These are phyloP conservation scores for Phallusia fumigata DNA, from an alignment of 23 tunicate species.

Conservation along the genomic window DNA sequence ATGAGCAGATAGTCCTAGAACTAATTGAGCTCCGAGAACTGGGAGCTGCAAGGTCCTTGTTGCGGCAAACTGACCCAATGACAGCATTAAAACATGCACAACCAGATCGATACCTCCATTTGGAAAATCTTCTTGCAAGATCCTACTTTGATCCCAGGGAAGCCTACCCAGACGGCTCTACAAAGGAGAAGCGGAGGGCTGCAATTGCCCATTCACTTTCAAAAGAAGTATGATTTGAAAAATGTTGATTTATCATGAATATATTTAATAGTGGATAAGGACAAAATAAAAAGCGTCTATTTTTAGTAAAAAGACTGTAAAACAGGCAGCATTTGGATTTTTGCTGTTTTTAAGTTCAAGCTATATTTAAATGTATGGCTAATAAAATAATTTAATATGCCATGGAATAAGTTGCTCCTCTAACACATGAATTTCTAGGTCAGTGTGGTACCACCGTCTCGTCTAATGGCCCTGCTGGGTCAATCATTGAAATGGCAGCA, in stretches of 20 bases:
- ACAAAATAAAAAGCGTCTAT: no score
- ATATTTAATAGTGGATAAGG: no score
- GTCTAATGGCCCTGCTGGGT: constrained; percentile 92
- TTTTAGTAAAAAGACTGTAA: no score
- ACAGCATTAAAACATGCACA: constrained; percentile 89
- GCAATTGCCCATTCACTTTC: constrained; percentile 83
- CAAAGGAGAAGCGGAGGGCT: constrained; percentile 93
- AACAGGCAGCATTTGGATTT: no score
- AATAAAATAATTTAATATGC: no score
- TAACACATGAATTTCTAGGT: constrained; percentile 32
- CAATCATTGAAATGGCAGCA: constrained; percentile 98
- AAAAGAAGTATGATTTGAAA: constrained; percentile 49
- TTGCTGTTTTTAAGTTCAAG: no score
- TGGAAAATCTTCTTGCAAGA: constrained; percentile 86
- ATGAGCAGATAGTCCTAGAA: constrained; percentile 92
- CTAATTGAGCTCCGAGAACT: constrained; percentile 87
- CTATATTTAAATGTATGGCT: no score
- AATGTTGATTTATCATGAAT: no score
- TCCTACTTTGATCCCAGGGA: constrained; percentile 95
- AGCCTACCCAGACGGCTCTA: constrained; percentile 95
- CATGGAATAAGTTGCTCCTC: no score
- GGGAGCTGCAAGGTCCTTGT: constrained; percentile 93
- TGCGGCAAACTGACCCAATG: constrained; percentile 97
- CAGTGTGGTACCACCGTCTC: constrained; percentile 96
- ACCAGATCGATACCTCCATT: constrained; percentile 88